Evolutionary conservation across 1,140 invertebrate species (phyloP).

Genomic region (Metaphire vulgaris): DNA sequence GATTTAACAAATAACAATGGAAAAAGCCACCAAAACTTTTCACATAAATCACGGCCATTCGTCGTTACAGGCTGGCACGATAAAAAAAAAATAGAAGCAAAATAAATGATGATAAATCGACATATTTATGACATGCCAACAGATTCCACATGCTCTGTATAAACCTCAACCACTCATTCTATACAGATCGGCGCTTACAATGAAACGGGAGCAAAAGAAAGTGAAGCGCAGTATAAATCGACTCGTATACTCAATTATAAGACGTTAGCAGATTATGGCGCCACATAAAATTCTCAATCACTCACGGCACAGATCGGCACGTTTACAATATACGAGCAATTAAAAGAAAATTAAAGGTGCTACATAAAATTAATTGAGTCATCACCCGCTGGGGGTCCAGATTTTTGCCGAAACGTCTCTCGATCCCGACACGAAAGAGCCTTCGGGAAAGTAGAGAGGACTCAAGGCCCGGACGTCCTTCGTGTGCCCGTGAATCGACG

Average conservation of each 20-base stretch:
- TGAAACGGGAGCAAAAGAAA: background rate
- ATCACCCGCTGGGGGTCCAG: slow-evolving; percentile 73
- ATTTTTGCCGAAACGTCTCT: slow-evolving; percentile 76
- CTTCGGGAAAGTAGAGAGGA: slow-evolving; percentile 57
- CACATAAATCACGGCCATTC: too few relatives aligned
- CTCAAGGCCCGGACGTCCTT: slow-evolving; percentile 73
- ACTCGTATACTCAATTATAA: background rate
- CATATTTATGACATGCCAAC: too few relatives aligned
- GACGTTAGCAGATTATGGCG: background rate
- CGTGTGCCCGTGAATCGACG: slow-evolving; percentile 68
- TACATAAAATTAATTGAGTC: slow-evolving; percentile 22
- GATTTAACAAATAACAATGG: background rate
- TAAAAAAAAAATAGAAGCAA: too few relatives aligned
- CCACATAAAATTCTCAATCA: background rate
- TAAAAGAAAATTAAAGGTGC: slow-evolving; percentile 17
- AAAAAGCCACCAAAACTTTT: too few relatives aligned
- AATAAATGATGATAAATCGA: too few relatives aligned
- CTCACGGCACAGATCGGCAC: background rate
- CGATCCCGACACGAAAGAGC: slow-evolving; percentile 72
- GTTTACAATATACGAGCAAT: background rate
- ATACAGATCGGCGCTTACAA: too few relatives aligned
- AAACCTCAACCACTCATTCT: too few relatives aligned
- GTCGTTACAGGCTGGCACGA: too few relatives aligned
- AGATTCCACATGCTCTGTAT: too few relatives aligned
- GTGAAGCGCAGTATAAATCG: background rate